Percentiles rank a stretch among this genome's conserved stretches.
Evolutionary conservation across 2,888 invertebrate species (phyloP).

Genomic region (Trachelus iudaicus): DNA sequence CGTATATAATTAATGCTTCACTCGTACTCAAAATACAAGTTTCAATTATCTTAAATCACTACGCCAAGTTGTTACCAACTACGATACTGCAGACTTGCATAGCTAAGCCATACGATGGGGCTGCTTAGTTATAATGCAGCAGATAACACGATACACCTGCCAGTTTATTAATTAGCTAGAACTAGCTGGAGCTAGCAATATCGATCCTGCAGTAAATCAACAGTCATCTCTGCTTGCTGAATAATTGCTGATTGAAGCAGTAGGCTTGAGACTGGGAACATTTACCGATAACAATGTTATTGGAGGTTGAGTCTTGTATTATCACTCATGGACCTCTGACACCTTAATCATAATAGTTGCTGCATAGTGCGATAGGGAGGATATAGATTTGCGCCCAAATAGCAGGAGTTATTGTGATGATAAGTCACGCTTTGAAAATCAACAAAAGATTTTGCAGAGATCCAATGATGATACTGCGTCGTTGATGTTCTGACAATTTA

Average conservation of each 20-base stretch:
- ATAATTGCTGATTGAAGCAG: background rate
- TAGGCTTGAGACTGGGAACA: background rate
- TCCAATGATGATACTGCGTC: background rate
- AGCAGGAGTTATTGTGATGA: background rate
- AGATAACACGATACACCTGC: background rate
- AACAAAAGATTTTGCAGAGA: background rate
- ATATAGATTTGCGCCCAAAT: background rate
- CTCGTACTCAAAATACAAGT: background rate
- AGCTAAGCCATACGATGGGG: background rate
- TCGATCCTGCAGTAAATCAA: background rate
- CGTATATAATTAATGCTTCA: background rate
- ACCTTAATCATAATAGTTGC: background rate
- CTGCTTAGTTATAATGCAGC: background rate
- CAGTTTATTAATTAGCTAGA: background rate
- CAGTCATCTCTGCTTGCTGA: background rate
- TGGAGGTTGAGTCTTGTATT: background rate
- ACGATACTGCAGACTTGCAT: background rate
- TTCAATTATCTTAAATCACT: background rate
- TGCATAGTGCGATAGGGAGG: background rate
- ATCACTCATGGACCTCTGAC: background rate
- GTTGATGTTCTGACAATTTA: no score
- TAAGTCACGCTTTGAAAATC: background rate
- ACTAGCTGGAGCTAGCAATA: background rate
- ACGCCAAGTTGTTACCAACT: background rate
- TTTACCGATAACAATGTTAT: background rate